Evolutionary conservation across 2,888 invertebrate species (phyloP).

Genomic region (Drosophila histrio): DNA sequence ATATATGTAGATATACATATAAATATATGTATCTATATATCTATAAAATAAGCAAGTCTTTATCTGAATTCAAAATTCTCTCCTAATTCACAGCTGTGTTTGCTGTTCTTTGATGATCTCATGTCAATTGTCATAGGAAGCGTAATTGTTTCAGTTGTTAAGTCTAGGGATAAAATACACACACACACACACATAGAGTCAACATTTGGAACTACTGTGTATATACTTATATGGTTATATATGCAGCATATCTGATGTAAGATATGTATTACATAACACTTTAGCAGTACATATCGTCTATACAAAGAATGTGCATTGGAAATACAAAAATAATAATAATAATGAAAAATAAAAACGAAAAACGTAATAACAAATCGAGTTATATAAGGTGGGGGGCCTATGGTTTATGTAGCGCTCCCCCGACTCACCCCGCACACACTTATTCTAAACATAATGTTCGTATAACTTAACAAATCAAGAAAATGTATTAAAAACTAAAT

Average conservation of each 20-base stretch:
- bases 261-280: slow-evolving; percentile 28
- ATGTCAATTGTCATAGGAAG: slow-evolving; percentile 61
- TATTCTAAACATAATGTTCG: slow-evolving; percentile 7
- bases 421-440: slow-evolving; percentile 18
- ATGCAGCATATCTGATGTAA: neutral
- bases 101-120: slow-evolving; percentile 55
- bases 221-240: slow-evolving; percentile 6
- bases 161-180: slow-evolving; percentile 10
- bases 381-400: slow-evolving; percentile 21
- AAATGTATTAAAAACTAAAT: slow-evolving; percentile 12
- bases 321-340: neutral
- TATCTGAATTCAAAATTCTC: neutral
- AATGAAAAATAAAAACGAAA: neutral
- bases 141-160: slow-evolving; percentile 42
- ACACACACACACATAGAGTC: neutral
- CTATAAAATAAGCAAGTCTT: neutral
- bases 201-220: slow-evolving; percentile 15
- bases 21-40: no score
- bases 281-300: slow-evolving; percentile 70
- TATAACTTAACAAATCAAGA: neutral
- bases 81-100: slow-evolving; percentile 6
- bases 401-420: slow-evolving; percentile 47
- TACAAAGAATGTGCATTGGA: slow-evolving; percentile 36
- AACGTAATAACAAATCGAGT: slow-evolving; percentile 3
- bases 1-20: neutral